Evolutionary conservation across 1,140 invertebrate genomes (phyloP), one percentile per base, ranked within the genome.

Genomic region (Microplitis demolitor): DNA sequence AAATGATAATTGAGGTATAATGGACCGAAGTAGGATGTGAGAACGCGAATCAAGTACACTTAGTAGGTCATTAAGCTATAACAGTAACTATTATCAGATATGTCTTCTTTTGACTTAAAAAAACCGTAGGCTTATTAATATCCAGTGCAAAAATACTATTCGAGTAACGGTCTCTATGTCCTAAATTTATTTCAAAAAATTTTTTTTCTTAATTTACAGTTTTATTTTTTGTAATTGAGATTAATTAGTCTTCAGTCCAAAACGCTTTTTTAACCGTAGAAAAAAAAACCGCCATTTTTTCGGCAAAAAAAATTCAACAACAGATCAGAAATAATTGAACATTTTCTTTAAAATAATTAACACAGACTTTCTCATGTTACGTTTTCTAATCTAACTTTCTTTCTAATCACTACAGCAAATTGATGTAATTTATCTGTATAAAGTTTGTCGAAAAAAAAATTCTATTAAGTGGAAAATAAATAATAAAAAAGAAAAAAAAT

Each of bases 311-410:
- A 24, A 24, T 24, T 24, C 24, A 24, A 24, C 24, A 24, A 24
- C 24, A 24, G 24, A 24, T 24, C 24, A 24, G 24, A 24, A 24
- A 24, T 24, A 24, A 24, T 24, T 24, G 5, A 9, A 6, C 11
- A 45, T 9, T 45, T 45, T 58, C 24, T 31, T 24, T 31, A 24
- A 31, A 58, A 58, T 24, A 24, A 58, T 58, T 58, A 58, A 58
- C 16, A 58, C 56, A 58, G 35, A 51, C 69, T 70, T 70, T 70
- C 69, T 62, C 60, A 58, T 62, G 3, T 70, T 70, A 51, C 39
- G 56, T 69, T 70, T 69, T 70, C 58, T 37, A 70, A 70, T 51
- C 24, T 39, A 63, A 70, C 69, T 62, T 70, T 62, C 69, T 39
- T 61, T 14, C 39, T 62, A 51, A 64, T 50, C 14, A 70, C 51